Conservation (phyloP, 2,797 vertebrate species). For the Scolopax rusticola region DNA sequence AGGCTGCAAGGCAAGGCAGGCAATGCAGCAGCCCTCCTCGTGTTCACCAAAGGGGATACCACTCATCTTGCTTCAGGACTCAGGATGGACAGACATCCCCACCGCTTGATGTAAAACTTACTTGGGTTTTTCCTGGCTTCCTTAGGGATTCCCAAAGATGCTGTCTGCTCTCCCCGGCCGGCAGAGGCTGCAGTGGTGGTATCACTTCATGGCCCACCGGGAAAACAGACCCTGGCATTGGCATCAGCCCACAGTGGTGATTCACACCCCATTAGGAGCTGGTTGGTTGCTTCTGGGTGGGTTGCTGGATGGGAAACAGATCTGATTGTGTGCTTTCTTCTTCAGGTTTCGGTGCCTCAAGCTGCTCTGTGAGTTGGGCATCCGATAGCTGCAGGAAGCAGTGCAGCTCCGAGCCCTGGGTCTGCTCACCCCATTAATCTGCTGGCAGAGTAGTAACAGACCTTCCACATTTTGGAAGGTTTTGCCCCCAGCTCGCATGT, state of each 20-base stretch:
- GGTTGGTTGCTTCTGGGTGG: background rate
- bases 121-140: background rate
- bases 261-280: background rate
- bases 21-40: background rate
- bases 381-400: fast-evolving
- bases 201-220: background rate
- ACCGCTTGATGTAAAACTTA: background rate
- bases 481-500: background rate
- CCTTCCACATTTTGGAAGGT: background rate
- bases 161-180: background rate
- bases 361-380: background rate
- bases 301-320: background rate
- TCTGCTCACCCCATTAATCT: background rate
- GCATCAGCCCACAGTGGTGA: background rate
- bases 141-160: background rate
- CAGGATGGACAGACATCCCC: background rate
- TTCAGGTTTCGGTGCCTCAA: background rate
- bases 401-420: background rate
- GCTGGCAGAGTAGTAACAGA: background rate
- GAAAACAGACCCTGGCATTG: background rate
- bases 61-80: background rate
- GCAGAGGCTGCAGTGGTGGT: background rate
- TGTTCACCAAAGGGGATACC: background rate
- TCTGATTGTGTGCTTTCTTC: fast-evolving
- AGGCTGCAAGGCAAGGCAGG: background rate